Conservation (phyloP, 2,797 vertebrate genomes). For the Crocidura indochinensis region DNA sequence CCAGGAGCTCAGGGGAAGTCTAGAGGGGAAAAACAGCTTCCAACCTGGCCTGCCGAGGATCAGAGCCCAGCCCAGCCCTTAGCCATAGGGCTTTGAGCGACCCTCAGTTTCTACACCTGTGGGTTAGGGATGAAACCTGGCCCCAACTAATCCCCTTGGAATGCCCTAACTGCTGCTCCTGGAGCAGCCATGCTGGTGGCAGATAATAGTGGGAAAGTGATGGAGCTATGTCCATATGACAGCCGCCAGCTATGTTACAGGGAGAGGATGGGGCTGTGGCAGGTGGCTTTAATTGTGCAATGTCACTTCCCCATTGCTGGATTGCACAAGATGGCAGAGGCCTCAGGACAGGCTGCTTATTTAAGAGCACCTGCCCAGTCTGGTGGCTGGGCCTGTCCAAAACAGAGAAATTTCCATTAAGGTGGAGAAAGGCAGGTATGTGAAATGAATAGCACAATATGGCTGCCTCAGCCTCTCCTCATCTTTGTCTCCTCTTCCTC, state of each 20-base stretch:
- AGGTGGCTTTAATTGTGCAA: no score
- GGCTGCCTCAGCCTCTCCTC: neutral
- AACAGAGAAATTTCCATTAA: no score
- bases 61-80: neutral
- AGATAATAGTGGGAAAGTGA: accelerated
- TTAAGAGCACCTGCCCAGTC: neutral
- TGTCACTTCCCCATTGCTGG: neutral
- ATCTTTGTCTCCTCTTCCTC: neutral
- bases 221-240: accelerated
- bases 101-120: neutral
- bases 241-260: neutral
- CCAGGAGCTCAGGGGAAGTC: no score
- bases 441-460: neutral
- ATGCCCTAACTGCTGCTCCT: neutral
- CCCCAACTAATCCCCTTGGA: neutral
- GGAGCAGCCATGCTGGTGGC: accelerated
- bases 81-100: neutral
- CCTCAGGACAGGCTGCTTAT: neutral
- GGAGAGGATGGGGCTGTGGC: neutral
- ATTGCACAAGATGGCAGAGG: no score
- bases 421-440: no score
- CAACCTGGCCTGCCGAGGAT: neutral
- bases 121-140: neutral
- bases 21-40: neutral
- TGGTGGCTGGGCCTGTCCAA: neutral